phyloP scores from a whole-genome alignment of 2,888 invertebrate species.

The Nemotelus nigrinus region DNA sequence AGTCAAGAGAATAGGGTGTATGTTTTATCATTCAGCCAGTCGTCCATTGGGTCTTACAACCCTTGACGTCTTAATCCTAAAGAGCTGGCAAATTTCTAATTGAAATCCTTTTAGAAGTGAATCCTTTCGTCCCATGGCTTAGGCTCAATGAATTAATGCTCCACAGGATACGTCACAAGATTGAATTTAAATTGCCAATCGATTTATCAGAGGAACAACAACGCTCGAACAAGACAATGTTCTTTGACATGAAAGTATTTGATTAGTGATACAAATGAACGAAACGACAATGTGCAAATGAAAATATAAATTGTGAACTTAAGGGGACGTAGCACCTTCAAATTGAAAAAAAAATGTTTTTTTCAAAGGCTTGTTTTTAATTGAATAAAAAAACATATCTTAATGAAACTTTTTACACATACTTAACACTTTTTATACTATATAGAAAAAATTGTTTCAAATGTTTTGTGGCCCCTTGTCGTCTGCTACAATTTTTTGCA shows the following conservation, averaged over 20 bases:
- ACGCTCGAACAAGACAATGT: not conserved
- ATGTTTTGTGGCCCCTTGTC: too few species aligned
- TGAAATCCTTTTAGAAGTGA: constrained; percentile 41
- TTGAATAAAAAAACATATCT: too few species aligned
- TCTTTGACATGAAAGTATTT: constrained; percentile 21
- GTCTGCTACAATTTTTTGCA: too few species aligned
- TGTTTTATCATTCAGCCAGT: constrained; percentile 23
- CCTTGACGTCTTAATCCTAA: constrained; percentile 43
- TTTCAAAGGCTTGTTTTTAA: too few species aligned
- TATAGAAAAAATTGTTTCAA: too few species aligned
- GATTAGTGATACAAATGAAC: not conserved
- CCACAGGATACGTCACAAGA: constrained; percentile 41
- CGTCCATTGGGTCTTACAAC: constrained; percentile 26
- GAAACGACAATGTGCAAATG: too few species aligned
- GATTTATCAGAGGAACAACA: constrained; percentile 31
- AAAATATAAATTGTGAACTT: too few species aligned
- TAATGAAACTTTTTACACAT: too few species aligned
- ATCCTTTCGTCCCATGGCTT: constrained; percentile 42
- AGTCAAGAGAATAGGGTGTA: constrained; percentile 9
- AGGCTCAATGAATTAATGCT: constrained; percentile 42
- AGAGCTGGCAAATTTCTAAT: constrained; percentile 41
- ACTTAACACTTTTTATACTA: too few species aligned
- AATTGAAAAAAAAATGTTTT: too few species aligned
- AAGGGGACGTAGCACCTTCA: too few species aligned
- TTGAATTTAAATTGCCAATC: constrained; percentile 44